Base-by-base conservation (phyloP, 2,113 vertebrate genomes). In the Hyaena hyaena region DNA sequence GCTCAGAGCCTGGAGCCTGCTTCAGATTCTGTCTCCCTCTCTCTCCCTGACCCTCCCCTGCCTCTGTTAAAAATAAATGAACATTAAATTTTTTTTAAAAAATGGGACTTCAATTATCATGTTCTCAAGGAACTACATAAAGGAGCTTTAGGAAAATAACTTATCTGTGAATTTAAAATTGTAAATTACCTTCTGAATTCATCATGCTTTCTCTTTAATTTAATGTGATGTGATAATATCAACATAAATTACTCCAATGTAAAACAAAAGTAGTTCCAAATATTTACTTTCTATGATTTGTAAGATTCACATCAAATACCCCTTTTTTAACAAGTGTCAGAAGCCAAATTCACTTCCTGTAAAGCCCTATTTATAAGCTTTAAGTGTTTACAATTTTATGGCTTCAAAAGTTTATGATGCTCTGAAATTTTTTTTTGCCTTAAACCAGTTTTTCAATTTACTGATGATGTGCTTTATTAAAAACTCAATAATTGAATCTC, bases 401-500 rank as follows among this genome's bases (percentile, higher is more conserved):
- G 12, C 63, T 93, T 95, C 68, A 90, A 93, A 71, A 92, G 68
- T 90, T 96, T 96, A 92, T 87, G 28, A 50, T 84, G 48, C 80
- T 94, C 65, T 97, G 55, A 88, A 58, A 53, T 1, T 5, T 21
- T 55, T 77, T 90, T 81, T 96, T 92, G 92, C 97, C 96, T 97
- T 97, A 88, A 97, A 95, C 92, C 80, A 84, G 93, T 89, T 96
- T 93, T 97, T 96, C 80, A 95, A 86, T 94, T 93, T 96, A 69
- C 95, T 93, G 71, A 95, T 93, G 88, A 73, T 97, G 69, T 94
- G 19, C 50, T 97, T 98, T 97, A 98, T 96, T 98, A 95, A 98
- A 98, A 96, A 84, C 69, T 90, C 79, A 61, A 82, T 98, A 98
- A 98, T 55, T 97, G 88, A 96, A 96, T 96, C 97, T 95, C 71